A percentile compares a stretch with the other conserved stretches of the same genome.
phyloP scores from a whole-genome alignment of 2,113 vertebrate genomes.

The Sardina pilchardus region DNA sequence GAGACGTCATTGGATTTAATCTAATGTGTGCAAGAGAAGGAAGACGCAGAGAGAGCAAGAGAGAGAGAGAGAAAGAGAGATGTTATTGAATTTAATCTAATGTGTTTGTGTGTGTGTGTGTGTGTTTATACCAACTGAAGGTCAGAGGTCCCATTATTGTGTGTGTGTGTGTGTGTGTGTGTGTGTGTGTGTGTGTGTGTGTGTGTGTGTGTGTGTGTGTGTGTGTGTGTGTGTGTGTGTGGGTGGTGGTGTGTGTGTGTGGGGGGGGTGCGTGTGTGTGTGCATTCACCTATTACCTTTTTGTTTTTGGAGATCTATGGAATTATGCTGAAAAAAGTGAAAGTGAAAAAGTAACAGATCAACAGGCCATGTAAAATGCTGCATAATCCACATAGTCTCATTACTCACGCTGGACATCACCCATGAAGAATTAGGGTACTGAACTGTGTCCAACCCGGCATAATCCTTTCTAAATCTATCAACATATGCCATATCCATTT shows the following conservation, averaged over 20 bases:
- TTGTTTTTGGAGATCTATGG: too few species aligned
- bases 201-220: neutral
- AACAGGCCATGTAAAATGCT: neutral
- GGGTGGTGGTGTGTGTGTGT: too few species aligned
- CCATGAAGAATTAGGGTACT: neutral
- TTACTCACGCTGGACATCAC: neutral
- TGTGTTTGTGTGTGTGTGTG: conserved; percentile 23
- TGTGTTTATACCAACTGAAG: neutral
- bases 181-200: neutral
- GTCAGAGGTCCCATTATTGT: neutral
- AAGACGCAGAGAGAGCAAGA: neutral
- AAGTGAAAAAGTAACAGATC: neutral
- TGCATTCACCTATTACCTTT: too few species aligned
- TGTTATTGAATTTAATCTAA: too few species aligned
- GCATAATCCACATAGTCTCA: neutral
- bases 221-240: neutral
- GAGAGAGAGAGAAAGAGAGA: too few species aligned
- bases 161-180: neutral
- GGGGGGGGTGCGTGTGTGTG: too few species aligned
- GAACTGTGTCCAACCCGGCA: neutral
- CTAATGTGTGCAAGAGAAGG: too few species aligned
- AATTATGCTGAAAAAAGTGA: too few species aligned
- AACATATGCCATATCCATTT: neutral
- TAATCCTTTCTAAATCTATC: neutral
- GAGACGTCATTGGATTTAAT: neutral